Evolutionary conservation across 2,888 invertebrate genomes (phyloP).

Genomic region (Polyploca ridens): DNA sequence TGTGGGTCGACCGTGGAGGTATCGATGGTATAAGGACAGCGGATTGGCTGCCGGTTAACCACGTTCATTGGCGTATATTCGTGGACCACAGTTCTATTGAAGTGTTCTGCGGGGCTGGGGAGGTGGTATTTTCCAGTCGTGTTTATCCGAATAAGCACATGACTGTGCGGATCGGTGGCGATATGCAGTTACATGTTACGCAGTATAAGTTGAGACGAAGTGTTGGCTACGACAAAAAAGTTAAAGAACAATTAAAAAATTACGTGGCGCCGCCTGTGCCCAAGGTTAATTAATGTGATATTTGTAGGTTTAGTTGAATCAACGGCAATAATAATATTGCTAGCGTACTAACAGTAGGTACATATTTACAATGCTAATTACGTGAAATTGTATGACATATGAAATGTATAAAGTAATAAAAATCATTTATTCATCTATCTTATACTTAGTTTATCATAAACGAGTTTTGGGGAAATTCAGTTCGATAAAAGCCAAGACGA

Average conservation of each 20-base stretch:
- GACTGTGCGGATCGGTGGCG: slow-evolving; percentile 55
- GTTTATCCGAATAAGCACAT: slow-evolving; percentile 63
- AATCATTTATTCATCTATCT: too few relatives aligned
- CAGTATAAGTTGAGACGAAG: slow-evolving; percentile 65
- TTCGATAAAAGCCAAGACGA: too few relatives aligned
- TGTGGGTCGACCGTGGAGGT: slow-evolving; percentile 67
- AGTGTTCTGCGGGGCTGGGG: slow-evolving; percentile 71
- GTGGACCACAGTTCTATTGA: slow-evolving; percentile 73
- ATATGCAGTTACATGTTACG: slow-evolving; percentile 60
- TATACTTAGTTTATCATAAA: too few relatives aligned
- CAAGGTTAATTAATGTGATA: slow-evolving; percentile 24
- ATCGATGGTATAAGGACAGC: slow-evolving; percentile 62
- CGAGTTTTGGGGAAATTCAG: too few relatives aligned
- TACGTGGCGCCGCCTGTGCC: slow-evolving; percentile 24
- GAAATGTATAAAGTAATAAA: too few relatives aligned
- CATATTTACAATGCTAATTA: too few relatives aligned
- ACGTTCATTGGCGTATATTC: slow-evolving; percentile 64
- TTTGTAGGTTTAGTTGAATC: background rate
- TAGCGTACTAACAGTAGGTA: too few relatives aligned
- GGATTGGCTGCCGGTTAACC: slow-evolving; percentile 52
- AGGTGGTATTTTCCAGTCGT: slow-evolving; percentile 73
- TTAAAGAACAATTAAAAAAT: slow-evolving; percentile 41
- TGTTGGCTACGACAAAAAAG: slow-evolving; percentile 52
- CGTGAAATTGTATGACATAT: too few relatives aligned
- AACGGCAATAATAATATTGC: background rate